A percentile compares a stretch with the other conserved stretches of the same genome.
These are phyloP conservation scores for Colossoma macropomum DNA, from an alignment of 2,113 vertebrate species.

Conservation along the genomic window DNA sequence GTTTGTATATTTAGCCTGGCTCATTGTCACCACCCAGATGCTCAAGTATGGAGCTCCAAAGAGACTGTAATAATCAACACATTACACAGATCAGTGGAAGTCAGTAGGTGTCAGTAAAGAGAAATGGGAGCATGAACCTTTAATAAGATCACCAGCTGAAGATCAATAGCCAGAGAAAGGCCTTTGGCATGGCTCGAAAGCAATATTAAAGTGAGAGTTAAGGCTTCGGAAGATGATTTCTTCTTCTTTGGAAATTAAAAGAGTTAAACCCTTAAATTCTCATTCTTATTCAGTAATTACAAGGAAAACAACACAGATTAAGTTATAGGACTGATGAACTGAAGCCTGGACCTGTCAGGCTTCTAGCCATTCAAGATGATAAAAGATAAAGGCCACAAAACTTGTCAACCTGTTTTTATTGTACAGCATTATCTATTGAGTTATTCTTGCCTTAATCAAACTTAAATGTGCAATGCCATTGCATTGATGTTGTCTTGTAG, in stretches of 20 bases:
- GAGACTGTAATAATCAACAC: constrained; percentile 15
- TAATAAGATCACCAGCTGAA: constrained; percentile 20
- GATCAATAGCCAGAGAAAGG: constrained; percentile 6
- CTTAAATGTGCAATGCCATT: no score
- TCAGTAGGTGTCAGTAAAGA: constrained; percentile 26
- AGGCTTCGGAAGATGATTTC: neutral
- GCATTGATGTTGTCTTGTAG: no score
- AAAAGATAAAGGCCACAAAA: neutral
- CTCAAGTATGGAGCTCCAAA: neutral
- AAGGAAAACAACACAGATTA: no score
- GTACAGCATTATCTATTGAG: neutral
- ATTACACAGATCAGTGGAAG: constrained; percentile 16
- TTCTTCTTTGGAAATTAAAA: neutral
- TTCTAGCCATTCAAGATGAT: neutral
- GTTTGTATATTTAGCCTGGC: neutral
- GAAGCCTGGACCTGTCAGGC: neutral
- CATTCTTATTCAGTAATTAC: no score
- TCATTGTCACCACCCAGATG: neutral
- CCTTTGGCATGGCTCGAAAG: constrained; percentile 15
- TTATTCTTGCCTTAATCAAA: neutral
- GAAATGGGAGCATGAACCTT: constrained; percentile 32
- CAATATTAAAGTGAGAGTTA: constrained; percentile 4
- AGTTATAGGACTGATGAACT: neutral
- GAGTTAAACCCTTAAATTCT: no score
- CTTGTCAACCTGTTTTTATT: neutral